phyloP scores from a whole-genome alignment of 92 coral and sea anemone genomes.

The Siderastrea radians region DNA sequence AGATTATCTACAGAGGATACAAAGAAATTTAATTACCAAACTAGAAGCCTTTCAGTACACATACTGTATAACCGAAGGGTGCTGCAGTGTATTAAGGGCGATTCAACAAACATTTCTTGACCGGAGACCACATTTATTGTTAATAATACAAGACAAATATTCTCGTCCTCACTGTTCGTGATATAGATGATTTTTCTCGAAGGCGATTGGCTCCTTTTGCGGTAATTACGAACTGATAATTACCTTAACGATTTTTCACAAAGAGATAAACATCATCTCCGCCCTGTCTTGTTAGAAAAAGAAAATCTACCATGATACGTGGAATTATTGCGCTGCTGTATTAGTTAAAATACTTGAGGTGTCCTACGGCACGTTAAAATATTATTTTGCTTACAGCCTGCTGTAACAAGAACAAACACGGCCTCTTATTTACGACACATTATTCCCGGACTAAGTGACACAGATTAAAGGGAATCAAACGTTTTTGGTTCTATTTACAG shows the following conservation, averaged over 20 bases:
- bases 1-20: constrained; percentile 23
- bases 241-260: constrained; percentile 2
- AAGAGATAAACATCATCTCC: constrained; percentile 25
- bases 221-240: constrained; percentile 29
- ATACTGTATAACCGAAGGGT: background rate
- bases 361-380: constrained; percentile 7
- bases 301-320: background rate
- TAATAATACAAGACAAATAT: background rate
- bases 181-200: background rate
- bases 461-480: constrained; percentile 8
- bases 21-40: constrained; percentile 28
- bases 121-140: background rate
- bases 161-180: background rate
- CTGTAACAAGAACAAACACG: constrained; percentile 32
- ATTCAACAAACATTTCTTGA: background rate
- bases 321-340: background rate
- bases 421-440: constrained; percentile 27
- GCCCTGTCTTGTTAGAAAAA: constrained; percentile 10
- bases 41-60: background rate
- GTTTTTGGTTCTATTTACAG: background rate
- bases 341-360: constrained; percentile 14
- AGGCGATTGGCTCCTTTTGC: constrained; percentile 5
- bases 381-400: constrained; percentile 12
- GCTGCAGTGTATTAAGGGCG: background rate
- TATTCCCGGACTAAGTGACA: constrained; percentile 17